These are phyloP conservation scores for Stegana nigrithorax DNA, from an alignment of 2,888 invertebrate genomes.

Conservation along the genomic window DNA sequence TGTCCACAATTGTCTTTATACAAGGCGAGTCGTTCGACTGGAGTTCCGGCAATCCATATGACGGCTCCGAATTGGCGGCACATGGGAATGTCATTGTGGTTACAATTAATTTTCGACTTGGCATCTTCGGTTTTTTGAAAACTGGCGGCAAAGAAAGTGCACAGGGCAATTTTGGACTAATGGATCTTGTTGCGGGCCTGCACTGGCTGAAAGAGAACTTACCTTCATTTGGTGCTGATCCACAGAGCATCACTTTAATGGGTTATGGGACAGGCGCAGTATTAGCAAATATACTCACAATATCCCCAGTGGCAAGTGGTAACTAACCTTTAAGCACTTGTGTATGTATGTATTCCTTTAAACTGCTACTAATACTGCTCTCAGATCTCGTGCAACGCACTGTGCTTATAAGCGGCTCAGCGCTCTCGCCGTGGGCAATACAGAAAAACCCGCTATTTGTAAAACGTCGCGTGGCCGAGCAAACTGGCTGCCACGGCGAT, in stretches of 20 bases:
- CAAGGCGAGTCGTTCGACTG: conserved; percentile 97
- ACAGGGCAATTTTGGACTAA: conserved; percentile 91
- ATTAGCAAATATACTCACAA: conserved; percentile 93
- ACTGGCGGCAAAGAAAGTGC: conserved; percentile 89
- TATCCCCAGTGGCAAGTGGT: conserved; percentile 96
- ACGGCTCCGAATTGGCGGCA: conserved; percentile 94
- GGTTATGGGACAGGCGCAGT: conserved; percentile 98
- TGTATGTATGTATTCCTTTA: too few relatives aligned
- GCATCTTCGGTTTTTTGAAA: conserved; percentile 89
- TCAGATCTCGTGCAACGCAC: conserved; percentile 88
- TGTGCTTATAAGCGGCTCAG: conserved; percentile 89
- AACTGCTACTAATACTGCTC: conserved; percentile 53
- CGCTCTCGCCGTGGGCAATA: conserved; percentile 91
- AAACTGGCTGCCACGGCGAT: conserved; percentile 87
- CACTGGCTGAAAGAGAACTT: conserved; percentile 97
- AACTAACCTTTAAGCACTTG: too few relatives aligned
- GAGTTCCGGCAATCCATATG: conserved; percentile 97
- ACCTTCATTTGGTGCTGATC: conserved; percentile 94
- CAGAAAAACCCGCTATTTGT: conserved; percentile 85
- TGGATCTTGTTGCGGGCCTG: conserved; percentile 93
- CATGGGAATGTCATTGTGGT: conserved; percentile 90
- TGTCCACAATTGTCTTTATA: conserved; percentile 89
- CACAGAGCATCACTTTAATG: conserved; percentile 90
- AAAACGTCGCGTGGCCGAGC: conserved; percentile 84
- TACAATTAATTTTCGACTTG: conserved; percentile 91